Percentiles rank a stretch among this genome's conserved stretches.
Conservation (phyloP, 2,113 vertebrate species). For the Tragelaphus scriptus region DNA sequence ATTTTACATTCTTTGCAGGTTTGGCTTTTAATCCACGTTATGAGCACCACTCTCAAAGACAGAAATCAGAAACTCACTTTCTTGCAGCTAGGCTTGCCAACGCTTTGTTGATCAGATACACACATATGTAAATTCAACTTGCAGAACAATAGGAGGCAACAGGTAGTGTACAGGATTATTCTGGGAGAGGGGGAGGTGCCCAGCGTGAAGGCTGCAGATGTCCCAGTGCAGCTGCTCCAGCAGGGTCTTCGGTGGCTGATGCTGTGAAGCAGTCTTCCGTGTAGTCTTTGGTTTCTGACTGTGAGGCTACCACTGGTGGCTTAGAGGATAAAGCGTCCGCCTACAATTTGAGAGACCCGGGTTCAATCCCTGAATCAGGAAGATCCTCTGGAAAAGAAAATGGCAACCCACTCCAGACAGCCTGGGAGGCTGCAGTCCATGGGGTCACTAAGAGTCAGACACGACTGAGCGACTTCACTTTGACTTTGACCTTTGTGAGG, state of each 20-base stretch:
- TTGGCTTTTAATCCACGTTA: neutral
- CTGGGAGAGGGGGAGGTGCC: neutral
- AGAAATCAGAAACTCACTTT: neutral
- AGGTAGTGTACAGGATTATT: neutral
- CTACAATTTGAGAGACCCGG: too few relatives aligned
- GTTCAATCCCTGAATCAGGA: too few relatives aligned
- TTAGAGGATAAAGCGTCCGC: too few relatives aligned
- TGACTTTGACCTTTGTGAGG: neutral
- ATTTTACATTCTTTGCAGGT: neutral
- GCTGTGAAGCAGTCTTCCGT: rapidly evolving
- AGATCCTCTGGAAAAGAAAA: too few relatives aligned
- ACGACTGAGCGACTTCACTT: too few relatives aligned
- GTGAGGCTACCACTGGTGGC: neutral
- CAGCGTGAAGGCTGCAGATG: neutral
- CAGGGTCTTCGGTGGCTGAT: too few relatives aligned
- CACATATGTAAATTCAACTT: neutral
- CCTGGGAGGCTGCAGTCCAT: too few relatives aligned
- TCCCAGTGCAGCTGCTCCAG: neutral
- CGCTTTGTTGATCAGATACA: neutral
- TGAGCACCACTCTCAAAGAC: neutral
- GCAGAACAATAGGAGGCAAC: neutral
- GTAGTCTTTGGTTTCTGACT: neutral
- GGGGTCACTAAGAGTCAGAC: too few relatives aligned
- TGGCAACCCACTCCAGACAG: too few relatives aligned
- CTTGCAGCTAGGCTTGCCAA: neutral